Conservation (phyloP, 2,888 invertebrate species). For the Suillia variegata region DNA sequence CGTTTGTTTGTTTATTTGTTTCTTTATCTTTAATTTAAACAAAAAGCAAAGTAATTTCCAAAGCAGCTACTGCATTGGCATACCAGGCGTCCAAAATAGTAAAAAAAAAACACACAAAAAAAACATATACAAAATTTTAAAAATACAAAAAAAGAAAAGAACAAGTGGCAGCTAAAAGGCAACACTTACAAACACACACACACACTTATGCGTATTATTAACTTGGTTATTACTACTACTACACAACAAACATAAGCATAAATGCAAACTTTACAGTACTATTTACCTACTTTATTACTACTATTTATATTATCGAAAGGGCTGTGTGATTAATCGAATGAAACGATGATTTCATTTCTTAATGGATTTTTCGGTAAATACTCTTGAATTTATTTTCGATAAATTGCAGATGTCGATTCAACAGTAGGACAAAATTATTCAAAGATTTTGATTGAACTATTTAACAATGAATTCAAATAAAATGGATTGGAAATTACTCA, state of each 20-base stretch:
- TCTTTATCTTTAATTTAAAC: neutral
- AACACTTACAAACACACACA: neutral
- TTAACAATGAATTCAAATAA: no score
- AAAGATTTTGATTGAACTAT: no score
- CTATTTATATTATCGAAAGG: conserved; percentile 21
- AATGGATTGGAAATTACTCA: no score
- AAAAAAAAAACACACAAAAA: no score
- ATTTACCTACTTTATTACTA: conserved; percentile 23
- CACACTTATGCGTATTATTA: conserved; percentile 18
- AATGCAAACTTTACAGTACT: conserved; percentile 17
- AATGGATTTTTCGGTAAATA: no score
- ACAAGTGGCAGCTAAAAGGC: neutral
- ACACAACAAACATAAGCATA: no score
- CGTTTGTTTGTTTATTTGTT: neutral
- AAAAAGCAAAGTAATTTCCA: neutral
- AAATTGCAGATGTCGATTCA: no score
- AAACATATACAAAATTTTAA: no score
- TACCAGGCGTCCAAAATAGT: neutral
- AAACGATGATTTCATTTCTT: conserved; percentile 7
- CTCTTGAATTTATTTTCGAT: no score
- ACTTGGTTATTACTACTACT: conserved; percentile 18
- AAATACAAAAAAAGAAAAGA: no score
- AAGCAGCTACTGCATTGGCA: neutral
- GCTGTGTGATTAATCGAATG: conserved; percentile 24
- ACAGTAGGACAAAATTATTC: no score